These are phyloP conservation scores for Florisuga fusca DNA, from an alignment of 2,797 vertebrate genomes.

Conservation along the genomic window DNA sequence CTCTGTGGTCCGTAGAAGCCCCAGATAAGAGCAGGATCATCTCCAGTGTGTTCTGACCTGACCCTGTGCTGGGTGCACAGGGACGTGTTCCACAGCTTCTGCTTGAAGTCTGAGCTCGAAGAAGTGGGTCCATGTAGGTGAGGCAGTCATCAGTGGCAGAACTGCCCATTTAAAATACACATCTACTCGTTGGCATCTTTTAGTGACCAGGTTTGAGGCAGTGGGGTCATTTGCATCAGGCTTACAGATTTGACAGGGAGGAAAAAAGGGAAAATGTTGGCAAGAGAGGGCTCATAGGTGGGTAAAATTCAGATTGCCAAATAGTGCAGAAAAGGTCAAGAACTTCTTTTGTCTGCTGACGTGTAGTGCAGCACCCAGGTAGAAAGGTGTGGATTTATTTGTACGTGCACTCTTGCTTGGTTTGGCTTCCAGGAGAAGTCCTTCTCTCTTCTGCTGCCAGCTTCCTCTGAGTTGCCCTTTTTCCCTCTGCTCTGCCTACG, in stretches of 20 bases:
- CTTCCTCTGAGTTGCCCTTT: constrained; percentile 1
- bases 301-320: background rate
- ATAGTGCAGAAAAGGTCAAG: background rate
- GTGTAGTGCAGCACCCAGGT: fast-evolving
- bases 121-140: background rate
- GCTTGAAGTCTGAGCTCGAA: background rate
- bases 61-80: fast-evolving
- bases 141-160: background rate
- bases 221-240: background rate
- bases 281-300: background rate
- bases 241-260: background rate
- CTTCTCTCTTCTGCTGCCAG: background rate
- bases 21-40: background rate
- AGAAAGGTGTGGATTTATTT: background rate
- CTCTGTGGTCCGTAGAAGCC: background rate
- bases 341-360: background rate
- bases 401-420: fast-evolving
- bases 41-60: background rate
- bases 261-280: background rate
- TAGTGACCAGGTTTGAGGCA: background rate
- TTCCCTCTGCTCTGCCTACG: constrained; percentile 26
- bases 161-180: background rate
- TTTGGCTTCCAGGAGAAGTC: background rate
- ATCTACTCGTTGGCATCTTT: background rate
- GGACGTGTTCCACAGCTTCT: background rate